Evolutionary conservation across 1,140 invertebrate genomes (phyloP), one percentile per base, ranked within the genome.

Genomic region (Drosophila varians): DNA sequence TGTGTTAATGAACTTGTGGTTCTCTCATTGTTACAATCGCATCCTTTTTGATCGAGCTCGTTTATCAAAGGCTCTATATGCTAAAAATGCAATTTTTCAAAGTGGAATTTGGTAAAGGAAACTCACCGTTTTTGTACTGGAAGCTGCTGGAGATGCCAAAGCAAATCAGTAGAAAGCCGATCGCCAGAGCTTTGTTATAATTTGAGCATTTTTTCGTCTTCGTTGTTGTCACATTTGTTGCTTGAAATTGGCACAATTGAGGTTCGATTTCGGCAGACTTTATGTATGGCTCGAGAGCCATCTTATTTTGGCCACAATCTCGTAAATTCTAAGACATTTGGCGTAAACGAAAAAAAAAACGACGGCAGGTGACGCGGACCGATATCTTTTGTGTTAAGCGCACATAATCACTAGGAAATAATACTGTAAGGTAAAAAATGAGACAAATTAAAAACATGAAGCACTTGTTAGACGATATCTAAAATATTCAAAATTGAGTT

Each of bases 101-200:
- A 58, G 28, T 40, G 54, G 14, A 40, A 16, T 19, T 11, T 38
- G 5, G 9, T 9, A 25, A 6, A 19, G 16, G 4, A 25, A 31
- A 77, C 78, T 70, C 47, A 86, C 80, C 82, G 66, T 87, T 86
- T 69, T 87, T 86, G 55, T 80, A 86, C 23, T 86, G 80, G 51
- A 47, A 74, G 76, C 76, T 77, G 49, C 58, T 61, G 40, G 73
- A 51, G 47, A 86, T 74, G 52, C 76, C 77, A 23, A 58, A 80
- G 62, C 58, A 80, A 48, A 80, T 51, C 42, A 77, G 42, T 23
- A 80, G 57, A 61, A 86, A 46, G 43, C 53, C 45, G 65, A 84
- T 73, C 76, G 60, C 46, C 48, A 25, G 23, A 16, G 25, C 49
- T 12, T 38, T 60, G 40, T 11, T 45, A 48, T 45, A 47, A 25